Evolutionary conservation across 2,113 vertebrate genomes (phyloP), one percentile per base, ranked within the genome.

Genomic region (Corythornis vintsioides): DNA sequence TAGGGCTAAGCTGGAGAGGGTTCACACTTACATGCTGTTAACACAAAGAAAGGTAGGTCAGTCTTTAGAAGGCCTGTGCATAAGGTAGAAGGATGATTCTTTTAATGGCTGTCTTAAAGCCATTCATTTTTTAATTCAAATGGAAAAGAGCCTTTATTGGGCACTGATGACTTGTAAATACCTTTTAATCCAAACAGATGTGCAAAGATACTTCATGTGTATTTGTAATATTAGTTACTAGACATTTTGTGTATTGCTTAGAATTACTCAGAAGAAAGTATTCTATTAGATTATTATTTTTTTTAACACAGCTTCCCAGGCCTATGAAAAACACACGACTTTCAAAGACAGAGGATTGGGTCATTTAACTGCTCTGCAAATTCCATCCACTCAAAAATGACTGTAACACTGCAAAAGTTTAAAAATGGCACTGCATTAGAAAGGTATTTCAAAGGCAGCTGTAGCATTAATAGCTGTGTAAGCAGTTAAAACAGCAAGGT

Each of bases 371-470:
- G 38, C 7, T 45, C 82, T 53, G 24, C 19, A 80, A 88, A 72
- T 31, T 70, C 25, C 19, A 15, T 76, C 82, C 40, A 84, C 42
- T 47, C 69, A 70, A 86, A 12, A 26, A 75, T 72, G 47, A 79
- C 53, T 25, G 56, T 6, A 42, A 77, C 28, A 66, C 28, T 74
- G 72, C 60, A 93, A 80, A 66, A 10, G 57, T 89, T 89, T 83
- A 40, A 89, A 90, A 92, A 88, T 29, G 69, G 8, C 31, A 69
- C 83, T 92, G 69, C 3, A 2, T 77, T 91, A 83, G 69, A 81
- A 94, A 88, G 60, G 31, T 80, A 64, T 91, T 92, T 91, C 65
- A 52, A 91, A 90, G 69, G 70, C 78, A 93, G 16, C 22, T 57
- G 50, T 57, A 80, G 9, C 45, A 78, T 80, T 91, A 94, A 86